A percentile compares a stretch with the other conserved stretches of the same genome.
Evolutionary conservation across 1,140 invertebrate genomes (phyloP).

Genomic region (Cepaea nemoralis): DNA sequence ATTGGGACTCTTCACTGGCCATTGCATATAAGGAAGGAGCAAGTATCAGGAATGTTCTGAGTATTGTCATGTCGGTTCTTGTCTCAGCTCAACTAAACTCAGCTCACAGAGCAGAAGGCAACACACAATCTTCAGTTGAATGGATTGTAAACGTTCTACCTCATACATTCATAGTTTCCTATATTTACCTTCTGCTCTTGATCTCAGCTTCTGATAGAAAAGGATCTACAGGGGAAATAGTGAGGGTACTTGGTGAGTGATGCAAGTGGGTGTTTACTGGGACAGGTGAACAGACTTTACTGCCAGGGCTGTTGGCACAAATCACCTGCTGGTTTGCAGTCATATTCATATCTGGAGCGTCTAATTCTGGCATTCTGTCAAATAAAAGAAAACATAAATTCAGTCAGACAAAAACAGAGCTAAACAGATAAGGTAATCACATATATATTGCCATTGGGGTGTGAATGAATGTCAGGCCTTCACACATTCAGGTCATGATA

Average conservation of each 20-base stretch:
- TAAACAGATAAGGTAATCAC: no score
- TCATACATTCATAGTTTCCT: not conserved
- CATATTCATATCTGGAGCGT: slow-evolving; percentile 21
- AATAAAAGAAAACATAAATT: not conserved
- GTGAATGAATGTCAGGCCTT: no score
- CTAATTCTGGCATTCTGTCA: slow-evolving; percentile 53
- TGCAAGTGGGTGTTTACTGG: slow-evolving; percentile 80
- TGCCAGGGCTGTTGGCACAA: not conserved
- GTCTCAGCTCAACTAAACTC: not conserved
- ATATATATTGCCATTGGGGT: no score
- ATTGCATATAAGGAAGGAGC: no score
- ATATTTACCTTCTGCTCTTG: slow-evolving; percentile 67
- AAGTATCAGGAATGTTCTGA: not conserved
- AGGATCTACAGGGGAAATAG: slow-evolving; percentile 63
- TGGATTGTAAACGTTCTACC: not conserved
- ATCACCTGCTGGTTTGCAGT: slow-evolving; percentile 46
- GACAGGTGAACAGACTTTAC: slow-evolving; percentile 73
- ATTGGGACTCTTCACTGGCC: no score
- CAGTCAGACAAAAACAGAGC: no score
- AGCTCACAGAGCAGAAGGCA: not conserved
- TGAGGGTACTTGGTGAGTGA: slow-evolving; percentile 61
- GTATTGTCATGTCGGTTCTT: not conserved
- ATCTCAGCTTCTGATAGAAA: slow-evolving; percentile 66
- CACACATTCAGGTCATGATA: no score
- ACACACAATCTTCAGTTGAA: not conserved